Evolutionary conservation across 1,140 invertebrate genomes (phyloP).

Genomic region (Agrilus planipennis): DNA sequence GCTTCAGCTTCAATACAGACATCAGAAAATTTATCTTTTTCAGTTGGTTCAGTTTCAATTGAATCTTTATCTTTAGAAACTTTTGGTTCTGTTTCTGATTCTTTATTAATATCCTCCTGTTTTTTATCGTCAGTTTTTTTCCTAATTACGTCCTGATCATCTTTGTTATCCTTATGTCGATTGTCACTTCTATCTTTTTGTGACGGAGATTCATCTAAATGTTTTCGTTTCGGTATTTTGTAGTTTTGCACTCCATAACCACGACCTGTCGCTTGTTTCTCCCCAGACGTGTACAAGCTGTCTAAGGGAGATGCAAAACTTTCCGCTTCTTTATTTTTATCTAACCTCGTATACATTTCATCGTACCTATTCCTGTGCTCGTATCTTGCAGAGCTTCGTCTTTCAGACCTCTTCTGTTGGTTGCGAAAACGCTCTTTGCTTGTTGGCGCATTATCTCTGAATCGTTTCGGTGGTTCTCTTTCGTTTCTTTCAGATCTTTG

Average conservation of each 20-base stretch:
- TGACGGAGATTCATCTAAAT: constrained; percentile 1
- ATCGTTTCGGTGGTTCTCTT: no score
- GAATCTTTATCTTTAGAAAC: no score
- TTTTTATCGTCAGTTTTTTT: constrained; percentile 5
- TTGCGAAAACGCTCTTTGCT: no score
- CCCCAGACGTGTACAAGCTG: constrained; percentile 42
- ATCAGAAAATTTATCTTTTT: not conserved
- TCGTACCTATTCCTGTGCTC: constrained; percentile 18
- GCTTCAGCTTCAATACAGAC: not conserved
- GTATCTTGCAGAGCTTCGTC: no score
- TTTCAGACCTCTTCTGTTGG: no score
- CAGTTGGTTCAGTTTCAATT: not conserved
- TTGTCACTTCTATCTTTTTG: not conserved
- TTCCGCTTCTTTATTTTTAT: not conserved
- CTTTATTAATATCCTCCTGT: constrained; percentile 5
- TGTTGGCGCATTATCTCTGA: no score
- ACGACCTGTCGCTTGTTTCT: constrained; percentile 31
- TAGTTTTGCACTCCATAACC: constrained; percentile 49
- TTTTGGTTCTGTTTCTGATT: constrained; percentile 4
- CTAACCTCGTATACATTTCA: constrained; percentile 13
- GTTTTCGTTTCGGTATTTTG: constrained; percentile 51
- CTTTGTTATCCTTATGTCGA: not conserved
- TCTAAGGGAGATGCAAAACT: constrained; percentile 37
- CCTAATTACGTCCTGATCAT: not conserved
- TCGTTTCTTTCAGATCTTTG: no score